A percentile compares a stretch with the other conserved stretches of the same genome.
Conservation (phyloP, 1,140 invertebrate genomes). For the Scaptomyza graminum region DNA sequence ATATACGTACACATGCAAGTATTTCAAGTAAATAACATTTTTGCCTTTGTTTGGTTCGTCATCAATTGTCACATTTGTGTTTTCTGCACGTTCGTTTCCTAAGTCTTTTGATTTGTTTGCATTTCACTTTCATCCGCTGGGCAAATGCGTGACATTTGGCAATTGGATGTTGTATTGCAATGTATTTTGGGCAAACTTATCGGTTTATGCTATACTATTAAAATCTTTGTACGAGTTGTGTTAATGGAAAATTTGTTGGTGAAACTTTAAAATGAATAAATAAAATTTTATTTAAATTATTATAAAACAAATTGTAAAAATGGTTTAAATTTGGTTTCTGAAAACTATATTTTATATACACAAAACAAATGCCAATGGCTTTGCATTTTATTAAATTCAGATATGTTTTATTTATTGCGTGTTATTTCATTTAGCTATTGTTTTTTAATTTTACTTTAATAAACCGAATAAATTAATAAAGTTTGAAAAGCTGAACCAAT, state of each 20-base stretch:
- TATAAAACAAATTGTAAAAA: no score
- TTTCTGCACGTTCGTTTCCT: constrained; percentile 67
- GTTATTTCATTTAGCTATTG: neutral
- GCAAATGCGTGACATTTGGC: constrained; percentile 52
- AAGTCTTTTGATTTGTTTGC: constrained; percentile 63
- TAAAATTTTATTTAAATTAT: no score
- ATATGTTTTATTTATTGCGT: neutral
- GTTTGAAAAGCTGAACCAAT: constrained; percentile 7
- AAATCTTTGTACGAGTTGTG: constrained; percentile 3
- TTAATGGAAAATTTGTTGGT: constrained; percentile 24
- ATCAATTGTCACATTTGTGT: constrained; percentile 49
- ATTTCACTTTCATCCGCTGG: constrained; percentile 58
- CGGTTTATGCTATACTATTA: constrained; percentile 1
- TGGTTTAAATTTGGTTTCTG: no score
- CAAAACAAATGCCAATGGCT: neutral
- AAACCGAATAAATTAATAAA: neutral
- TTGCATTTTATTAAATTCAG: neutral
- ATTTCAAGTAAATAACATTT: constrained; percentile 6
- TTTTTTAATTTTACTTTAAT: neutral
- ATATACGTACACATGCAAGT: constrained; percentile 6
- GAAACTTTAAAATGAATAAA: no score
- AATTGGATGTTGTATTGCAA: constrained; percentile 40
- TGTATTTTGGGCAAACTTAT: constrained; percentile 13
- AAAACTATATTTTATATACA: neutral
- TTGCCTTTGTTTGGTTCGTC: constrained; percentile 32